Evolutionary conservation across 1,140 invertebrate species (phyloP).

Genomic region (Halyomorpha halys): DNA sequence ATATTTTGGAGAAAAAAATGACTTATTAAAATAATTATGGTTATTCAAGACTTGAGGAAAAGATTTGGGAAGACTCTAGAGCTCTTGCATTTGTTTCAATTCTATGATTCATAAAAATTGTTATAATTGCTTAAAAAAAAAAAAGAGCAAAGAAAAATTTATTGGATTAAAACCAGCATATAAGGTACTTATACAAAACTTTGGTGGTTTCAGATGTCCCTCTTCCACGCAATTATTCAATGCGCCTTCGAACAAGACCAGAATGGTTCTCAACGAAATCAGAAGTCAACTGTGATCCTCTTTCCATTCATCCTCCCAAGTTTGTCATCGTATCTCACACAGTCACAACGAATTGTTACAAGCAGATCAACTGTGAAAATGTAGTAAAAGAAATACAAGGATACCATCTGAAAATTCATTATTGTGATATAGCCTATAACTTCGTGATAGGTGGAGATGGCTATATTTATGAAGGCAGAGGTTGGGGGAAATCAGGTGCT

Average conservation of each 20-base stretch:
- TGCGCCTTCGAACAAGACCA: neutral
- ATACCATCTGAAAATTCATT: slow-evolving; percentile 32
- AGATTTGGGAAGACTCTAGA: too few species aligned
- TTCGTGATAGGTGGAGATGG: slow-evolving; percentile 58
- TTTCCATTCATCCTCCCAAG: neutral
- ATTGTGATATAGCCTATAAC: slow-evolving; percentile 61
- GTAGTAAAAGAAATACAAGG: neutral
- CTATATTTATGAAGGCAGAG: slow-evolving; percentile 56
- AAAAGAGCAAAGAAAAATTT: too few species aligned
- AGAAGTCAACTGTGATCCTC: neutral
- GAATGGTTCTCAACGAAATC: neutral
- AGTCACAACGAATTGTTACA: neutral
- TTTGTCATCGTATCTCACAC: neutral
- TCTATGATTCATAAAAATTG: too few species aligned
- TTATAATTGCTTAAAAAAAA: too few species aligned
- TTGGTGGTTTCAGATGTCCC: too few species aligned
- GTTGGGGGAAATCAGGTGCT: slow-evolving; percentile 54
- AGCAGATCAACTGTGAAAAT: neutral
- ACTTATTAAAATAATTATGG: too few species aligned
- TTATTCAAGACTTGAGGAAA: too few species aligned
- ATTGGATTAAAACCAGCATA: too few species aligned
- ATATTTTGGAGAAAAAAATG: too few species aligned
- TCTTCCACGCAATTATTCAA: too few species aligned
- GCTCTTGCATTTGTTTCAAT: too few species aligned
- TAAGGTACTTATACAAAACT: too few species aligned